A percentile compares a stretch with the other conserved stretches of the same genome.
phyloP scores from a whole-genome alignment of 2,888 invertebrate genomes.

The Epinotia brunnichana region DNA sequence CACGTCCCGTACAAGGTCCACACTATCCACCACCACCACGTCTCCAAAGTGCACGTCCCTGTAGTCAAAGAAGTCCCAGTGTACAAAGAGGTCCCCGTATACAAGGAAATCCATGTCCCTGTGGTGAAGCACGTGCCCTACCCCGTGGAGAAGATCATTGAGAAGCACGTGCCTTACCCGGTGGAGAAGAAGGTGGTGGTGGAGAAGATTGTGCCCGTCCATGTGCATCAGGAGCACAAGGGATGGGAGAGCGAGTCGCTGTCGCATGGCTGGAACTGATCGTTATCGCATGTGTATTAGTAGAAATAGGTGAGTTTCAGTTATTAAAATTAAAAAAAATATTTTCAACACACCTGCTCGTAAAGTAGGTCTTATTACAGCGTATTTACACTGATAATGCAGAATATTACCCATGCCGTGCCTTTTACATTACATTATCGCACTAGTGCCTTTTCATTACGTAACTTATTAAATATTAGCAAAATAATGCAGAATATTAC shows the following conservation, averaged over 20 bases:
- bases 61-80: slow-evolving; percentile 77
- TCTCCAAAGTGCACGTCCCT: slow-evolving; percentile 75
- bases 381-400: too few species aligned
- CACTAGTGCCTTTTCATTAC: too few species aligned
- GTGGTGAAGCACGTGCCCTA: slow-evolving; percentile 71
- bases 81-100: slow-evolving; percentile 74
- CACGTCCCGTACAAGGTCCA: slow-evolving; percentile 80
- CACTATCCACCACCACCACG: slow-evolving; percentile 79
- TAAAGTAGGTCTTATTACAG: too few species aligned
- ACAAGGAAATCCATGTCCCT: slow-evolving; percentile 73
- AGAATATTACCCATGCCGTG: too few species aligned
- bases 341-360: too few species aligned
- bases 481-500: too few species aligned
- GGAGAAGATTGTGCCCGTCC: slow-evolving; percentile 75
- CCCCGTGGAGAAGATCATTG: slow-evolving; percentile 63
- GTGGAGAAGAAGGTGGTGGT: slow-evolving; percentile 73
- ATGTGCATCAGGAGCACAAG: slow-evolving; percentile 64
- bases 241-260: slow-evolving; percentile 78
- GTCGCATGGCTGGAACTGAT: slow-evolving; percentile 81
- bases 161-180: slow-evolving; percentile 69
- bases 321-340: too few species aligned
- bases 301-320: slow-evolving; percentile 67
- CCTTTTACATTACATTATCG: too few species aligned
- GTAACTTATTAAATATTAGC: too few species aligned
- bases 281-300: slow-evolving; percentile 43